phyloP scores from a whole-genome alignment of 2,113 vertebrate genomes.

The Cepphus grylle region DNA sequence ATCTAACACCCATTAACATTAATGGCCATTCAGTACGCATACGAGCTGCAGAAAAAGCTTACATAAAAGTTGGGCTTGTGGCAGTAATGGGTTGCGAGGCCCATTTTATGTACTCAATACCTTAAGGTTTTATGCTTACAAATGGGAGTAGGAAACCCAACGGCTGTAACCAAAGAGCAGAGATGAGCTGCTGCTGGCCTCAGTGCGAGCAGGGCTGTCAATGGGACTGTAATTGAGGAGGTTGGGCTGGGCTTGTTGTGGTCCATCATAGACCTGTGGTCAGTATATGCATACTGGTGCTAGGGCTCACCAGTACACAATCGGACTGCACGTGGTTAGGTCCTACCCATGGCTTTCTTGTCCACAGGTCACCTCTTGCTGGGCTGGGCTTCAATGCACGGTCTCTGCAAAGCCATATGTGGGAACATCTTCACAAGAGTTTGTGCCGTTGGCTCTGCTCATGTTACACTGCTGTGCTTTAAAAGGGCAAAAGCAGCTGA shows the following conservation, averaged over 20 bases:
- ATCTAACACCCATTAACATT: not conserved
- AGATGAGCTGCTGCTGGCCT: not conserved
- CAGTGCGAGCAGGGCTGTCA: rapidly evolving
- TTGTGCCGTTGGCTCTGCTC: not conserved
- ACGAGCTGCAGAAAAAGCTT: not conserved
- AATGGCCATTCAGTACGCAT: not conserved
- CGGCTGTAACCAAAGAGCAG: not conserved
- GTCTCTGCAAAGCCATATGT: rapidly evolving
- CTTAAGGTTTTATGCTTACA: not conserved
- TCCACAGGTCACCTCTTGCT: not conserved
- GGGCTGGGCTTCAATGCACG: not conserved
- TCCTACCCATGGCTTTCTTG: rapidly evolving
- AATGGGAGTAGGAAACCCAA: not conserved
- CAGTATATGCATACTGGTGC: rapidly evolving
- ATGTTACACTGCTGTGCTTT: rapidly evolving
- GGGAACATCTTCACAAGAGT: not conserved
- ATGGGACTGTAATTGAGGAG: not conserved
- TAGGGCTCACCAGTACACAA: not conserved
- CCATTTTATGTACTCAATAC: not conserved
- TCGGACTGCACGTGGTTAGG: rapidly evolving
- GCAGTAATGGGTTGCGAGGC: not conserved
- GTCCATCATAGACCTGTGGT: not conserved
- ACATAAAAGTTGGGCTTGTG: not conserved
- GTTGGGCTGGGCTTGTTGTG: not conserved
- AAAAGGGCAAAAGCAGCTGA: not conserved